phyloP scores from a whole-genome alignment of 2,113 vertebrate genomes.

The Rhodinocichla rosea region DNA sequence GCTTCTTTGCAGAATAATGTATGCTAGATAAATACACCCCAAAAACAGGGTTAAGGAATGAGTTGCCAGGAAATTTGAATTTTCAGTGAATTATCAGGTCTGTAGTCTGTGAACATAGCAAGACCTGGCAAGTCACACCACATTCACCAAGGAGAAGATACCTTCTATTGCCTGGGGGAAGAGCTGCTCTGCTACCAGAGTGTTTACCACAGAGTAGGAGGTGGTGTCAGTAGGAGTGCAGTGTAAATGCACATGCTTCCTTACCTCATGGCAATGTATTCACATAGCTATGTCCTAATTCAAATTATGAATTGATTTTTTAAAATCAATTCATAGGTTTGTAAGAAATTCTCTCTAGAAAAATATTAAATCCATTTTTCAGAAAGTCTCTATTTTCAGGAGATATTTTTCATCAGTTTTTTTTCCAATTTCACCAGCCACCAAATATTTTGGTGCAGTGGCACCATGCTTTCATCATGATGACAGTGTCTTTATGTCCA shows the following conservation, averaged over 20 bases:
- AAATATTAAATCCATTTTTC: not conserved
- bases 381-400: not conserved
- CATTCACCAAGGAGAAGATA: not conserved
- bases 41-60: not conserved
- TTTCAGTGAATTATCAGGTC: not conserved
- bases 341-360: not conserved
- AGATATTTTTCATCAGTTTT: not conserved
- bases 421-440: not conserved
- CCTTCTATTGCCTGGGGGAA: not conserved
- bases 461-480: accelerated
- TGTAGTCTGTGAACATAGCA: not conserved
- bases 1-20: not conserved
- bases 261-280: not conserved
- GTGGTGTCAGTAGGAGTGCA: not conserved
- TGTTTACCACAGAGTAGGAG: not conserved
- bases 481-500: not conserved
- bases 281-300: not conserved
- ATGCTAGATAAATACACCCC: not conserved
- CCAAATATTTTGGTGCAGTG: not conserved
- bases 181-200: not conserved
- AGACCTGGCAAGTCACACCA: not conserved
- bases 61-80: not conserved
- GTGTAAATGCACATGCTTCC: not conserved
- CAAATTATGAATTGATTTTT: not conserved
- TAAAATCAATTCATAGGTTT: accelerated